Percentiles rank a stretch among this genome's conserved stretches.
phyloP scores from a whole-genome alignment of 2,888 invertebrate species.

The Bimastos eiseni region DNA sequence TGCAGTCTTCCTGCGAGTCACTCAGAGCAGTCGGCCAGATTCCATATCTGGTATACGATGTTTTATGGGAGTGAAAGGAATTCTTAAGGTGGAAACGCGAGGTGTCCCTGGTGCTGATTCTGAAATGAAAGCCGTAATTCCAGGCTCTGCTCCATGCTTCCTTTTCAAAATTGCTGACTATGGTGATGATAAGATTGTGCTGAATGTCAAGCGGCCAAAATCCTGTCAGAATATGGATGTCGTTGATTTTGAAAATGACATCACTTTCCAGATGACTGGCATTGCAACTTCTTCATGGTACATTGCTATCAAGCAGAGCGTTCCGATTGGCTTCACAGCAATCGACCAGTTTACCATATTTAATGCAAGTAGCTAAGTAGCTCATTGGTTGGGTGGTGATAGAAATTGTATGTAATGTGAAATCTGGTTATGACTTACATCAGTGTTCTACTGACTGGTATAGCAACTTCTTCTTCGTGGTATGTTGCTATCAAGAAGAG shows the following conservation, averaged over 20 bases:
- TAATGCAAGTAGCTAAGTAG: neutral
- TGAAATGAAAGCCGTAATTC: slow-evolving; percentile 20
- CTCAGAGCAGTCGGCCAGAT: slow-evolving; percentile 33
- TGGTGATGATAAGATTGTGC: slow-evolving; percentile 3
- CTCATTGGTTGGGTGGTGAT: neutral
- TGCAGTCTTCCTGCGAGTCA: slow-evolving; percentile 30
- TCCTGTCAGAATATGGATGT: neutral
- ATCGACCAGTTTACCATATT: slow-evolving; percentile 24
- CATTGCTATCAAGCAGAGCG: slow-evolving; percentile 27
- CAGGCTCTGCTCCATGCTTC: slow-evolving; percentile 30
- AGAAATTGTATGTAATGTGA: neutral
- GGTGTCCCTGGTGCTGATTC: slow-evolving; percentile 32
- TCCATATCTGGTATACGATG: slow-evolving; percentile 34
- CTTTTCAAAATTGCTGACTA: slow-evolving; percentile 29
- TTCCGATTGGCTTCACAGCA: slow-evolving; percentile 22
- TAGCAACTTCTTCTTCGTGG: neutral
- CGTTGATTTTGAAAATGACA: neutral
- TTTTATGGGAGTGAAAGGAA: slow-evolving; percentile 27
- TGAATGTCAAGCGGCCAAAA: slow-evolving; percentile 24
- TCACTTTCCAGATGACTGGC: slow-evolving; percentile 1
- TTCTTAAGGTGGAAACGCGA: slow-evolving; percentile 25
- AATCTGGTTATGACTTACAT: neutral
- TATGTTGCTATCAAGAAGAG: slow-evolving; percentile 24
- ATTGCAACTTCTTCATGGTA: slow-evolving; percentile 18
- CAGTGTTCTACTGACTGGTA: neutral